Evolutionary conservation across 1,140 invertebrate genomes (phyloP), one percentile per base, ranked within the genome.

Genomic region (Anastatus disparis): DNA sequence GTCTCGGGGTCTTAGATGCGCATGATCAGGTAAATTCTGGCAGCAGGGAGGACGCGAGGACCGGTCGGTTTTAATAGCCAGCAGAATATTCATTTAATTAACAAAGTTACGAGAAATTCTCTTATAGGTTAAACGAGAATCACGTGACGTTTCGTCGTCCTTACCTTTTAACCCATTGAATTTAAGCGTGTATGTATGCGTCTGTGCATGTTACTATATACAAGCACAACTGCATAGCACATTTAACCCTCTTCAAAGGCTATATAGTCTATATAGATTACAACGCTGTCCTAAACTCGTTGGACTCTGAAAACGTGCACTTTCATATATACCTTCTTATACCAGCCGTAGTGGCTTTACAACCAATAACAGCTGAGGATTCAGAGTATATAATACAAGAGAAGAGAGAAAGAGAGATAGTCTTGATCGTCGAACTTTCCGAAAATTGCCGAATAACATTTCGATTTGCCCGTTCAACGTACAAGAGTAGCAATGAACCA

Each of bases 71-170:
- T 13, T 55, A 65, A 55, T 42, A 52, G 61, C 26, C 35, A 4
- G 35, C 46, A 35, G 55, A 56, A 65, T 35, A 46, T 46, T 56
- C 48, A 56, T 46, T 63, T 46, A 64, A 70, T 70, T 55, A 63
- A 59, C 61, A 22, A 73, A 75, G 55, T 71, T 71, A 64, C 48
- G 31, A n/a, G n/a, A 63, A 38, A 68, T 52, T 55, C 69, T 59
- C n/a, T 44, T 68, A 46, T 44, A 58, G 31, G 40, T 29, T 15
- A 29, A n/a, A n/a, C 35, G 26, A 72, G 74, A 75, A 65, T 75
- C 71, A 53, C 66, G 65, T 70, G 56, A 69, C 55, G 29, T 50
- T 4, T 35, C 52, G 31, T 46, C 64, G 52, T 59, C 53, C 65
- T 27, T 62, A 42, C 63, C n/a, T n/a, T n/a, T n/a, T n/a, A n/a